Percentiles rank a stretch among this genome's conserved stretches.
phyloP scores from a whole-genome alignment of 2,797 vertebrate genomes.

The Trachops cirrhosus region DNA sequence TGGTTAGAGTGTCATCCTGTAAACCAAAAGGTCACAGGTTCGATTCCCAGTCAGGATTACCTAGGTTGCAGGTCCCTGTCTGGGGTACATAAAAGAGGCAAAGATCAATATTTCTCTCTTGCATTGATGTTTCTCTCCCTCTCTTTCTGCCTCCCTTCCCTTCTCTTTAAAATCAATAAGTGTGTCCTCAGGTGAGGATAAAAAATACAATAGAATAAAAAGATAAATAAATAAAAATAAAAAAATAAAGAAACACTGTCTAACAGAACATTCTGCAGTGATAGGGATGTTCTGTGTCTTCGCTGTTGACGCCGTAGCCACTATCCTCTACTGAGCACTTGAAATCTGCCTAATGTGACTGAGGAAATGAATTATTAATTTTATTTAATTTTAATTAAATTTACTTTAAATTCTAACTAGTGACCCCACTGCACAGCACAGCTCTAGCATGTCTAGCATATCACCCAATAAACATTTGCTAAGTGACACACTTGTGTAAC shows the following conservation, averaged over 20 bases:
- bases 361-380: not conserved
- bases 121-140: not conserved
- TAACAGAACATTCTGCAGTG: not conserved
- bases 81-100: not conserved
- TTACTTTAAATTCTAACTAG: constrained; percentile 7
- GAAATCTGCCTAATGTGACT: not conserved
- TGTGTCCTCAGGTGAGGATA: too few species aligned
- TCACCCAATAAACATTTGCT: not conserved
- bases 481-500: not conserved
- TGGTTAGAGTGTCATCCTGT: not conserved
- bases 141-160: not conserved
- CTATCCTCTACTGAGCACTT: not conserved
- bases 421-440: not conserved
- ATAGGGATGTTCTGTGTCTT: not conserved
- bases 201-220: not conserved
- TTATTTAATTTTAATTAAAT: constrained; percentile 10
- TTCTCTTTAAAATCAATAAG: not conserved
- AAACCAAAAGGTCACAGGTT: not conserved
- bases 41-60: not conserved
- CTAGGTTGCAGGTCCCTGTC: not conserved
- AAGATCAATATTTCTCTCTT: not conserved
- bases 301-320: not conserved
- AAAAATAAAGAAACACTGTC: not conserved
- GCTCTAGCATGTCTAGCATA: not conserved
- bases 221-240: not conserved